phyloP scores from a whole-genome alignment of 2,888 invertebrate genomes.

The Mesorhabditis sp. region DNA sequence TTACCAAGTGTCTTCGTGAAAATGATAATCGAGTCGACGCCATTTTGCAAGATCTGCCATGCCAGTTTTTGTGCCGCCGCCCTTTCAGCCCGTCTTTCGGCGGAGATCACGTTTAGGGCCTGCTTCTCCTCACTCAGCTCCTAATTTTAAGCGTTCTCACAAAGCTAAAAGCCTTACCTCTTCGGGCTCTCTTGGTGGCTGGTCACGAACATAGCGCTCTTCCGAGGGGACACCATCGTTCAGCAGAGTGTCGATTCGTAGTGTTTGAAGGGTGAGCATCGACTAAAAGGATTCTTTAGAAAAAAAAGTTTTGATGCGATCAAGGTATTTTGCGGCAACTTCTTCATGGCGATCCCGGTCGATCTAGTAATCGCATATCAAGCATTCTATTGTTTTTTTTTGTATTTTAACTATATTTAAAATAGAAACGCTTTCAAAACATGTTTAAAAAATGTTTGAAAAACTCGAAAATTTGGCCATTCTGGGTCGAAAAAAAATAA shows the following conservation, averaged over 20 bases:
- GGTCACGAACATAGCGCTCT: neutral
- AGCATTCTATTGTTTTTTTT: too few species aligned
- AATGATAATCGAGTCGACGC: neutral
- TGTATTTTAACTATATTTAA: too few species aligned
- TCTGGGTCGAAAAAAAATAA: too few species aligned
- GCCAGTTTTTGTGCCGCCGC: neutral
- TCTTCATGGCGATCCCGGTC: too few species aligned
- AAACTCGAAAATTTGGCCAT: too few species aligned
- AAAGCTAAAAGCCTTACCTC: neutral
- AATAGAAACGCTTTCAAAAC: too few species aligned
- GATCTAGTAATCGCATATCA: too few species aligned
- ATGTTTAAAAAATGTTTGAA: too few species aligned
- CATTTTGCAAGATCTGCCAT: neutral
- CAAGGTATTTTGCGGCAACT: too few species aligned
- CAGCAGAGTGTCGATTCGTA: slow-evolving; percentile 20
- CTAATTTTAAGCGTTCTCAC: neutral
- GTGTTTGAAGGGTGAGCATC: slow-evolving; percentile 15
- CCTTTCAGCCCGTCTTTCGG: slow-evolving; percentile 6
- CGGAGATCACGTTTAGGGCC: neutral
- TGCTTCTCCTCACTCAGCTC: neutral
- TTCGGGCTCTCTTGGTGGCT: neutral
- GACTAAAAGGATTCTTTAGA: slow-evolving; percentile 11
- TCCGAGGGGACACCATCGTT: neutral
- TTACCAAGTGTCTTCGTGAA: neutral
- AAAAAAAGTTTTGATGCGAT: too few species aligned